A percentile compares a stretch with the other conserved stretches of the same genome.
phyloP scores from a whole-genome alignment of 2,797 vertebrate genomes.

The Acestrorhynchus altus region DNA sequence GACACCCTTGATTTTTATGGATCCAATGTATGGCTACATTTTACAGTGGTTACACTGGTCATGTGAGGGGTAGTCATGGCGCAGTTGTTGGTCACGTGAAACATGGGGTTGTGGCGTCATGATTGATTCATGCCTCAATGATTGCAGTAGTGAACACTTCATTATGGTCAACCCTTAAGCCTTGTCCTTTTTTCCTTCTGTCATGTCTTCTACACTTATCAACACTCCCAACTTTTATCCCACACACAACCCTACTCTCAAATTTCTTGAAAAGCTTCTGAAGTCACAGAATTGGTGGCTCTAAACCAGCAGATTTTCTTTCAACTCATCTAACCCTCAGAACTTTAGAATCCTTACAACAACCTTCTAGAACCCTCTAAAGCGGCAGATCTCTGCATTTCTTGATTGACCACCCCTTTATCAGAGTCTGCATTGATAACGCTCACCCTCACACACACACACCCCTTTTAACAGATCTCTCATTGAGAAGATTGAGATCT shows the following conservation, averaged over 20 bases:
- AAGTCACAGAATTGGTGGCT: constrained; percentile 15
- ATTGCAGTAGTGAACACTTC: not conserved
- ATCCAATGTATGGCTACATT: not conserved
- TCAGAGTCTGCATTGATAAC: constrained; percentile 46
- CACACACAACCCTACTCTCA: constrained; percentile 29
- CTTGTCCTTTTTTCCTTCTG: constrained; percentile 7
- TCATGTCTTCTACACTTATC: not conserved
- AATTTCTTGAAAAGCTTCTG: constrained; percentile 33
- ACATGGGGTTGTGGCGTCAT: not conserved
- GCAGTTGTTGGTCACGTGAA: constrained; percentile 2
- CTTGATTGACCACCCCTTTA: constrained; percentile 31
- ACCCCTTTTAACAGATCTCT: constrained; percentile 46
- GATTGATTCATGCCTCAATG: not conserved
- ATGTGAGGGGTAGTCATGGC: constrained; percentile 14
- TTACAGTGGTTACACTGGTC: not conserved
- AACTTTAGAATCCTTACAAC: not conserved
- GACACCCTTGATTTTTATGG: not conserved
- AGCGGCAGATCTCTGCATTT: not conserved
- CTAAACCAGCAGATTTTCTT: not conserved
- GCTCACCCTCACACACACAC: constrained; percentile 32
- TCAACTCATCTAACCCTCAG: not conserved
- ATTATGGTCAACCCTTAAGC: constrained; percentile 13
- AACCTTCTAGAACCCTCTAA: not conserved
- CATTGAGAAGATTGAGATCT: constrained; percentile 53
- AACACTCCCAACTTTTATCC: constrained; percentile 11